phyloP scores from a whole-genome alignment of 2,113 vertebrate genomes.

The Macrotus californicus region DNA sequence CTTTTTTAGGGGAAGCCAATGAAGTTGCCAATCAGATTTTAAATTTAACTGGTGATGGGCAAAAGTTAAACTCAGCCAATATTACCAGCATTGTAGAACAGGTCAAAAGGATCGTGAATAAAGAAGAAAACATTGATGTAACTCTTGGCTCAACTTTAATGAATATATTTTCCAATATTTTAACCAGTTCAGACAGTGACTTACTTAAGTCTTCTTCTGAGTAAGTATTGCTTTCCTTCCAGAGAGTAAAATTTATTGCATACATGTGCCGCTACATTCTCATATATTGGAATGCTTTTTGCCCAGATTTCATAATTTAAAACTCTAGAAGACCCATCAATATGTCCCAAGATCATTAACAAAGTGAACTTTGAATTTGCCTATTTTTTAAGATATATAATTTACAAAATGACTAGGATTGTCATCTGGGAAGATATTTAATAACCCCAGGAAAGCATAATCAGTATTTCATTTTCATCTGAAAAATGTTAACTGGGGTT shows the following conservation, averaged over 20 bases:
- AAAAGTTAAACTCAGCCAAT: slow-evolving; percentile 85
- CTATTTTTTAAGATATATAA: neutral
- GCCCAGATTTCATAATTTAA: neutral
- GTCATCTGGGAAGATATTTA: neutral
- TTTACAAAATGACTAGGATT: neutral
- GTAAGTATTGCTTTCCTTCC: slow-evolving; percentile 78
- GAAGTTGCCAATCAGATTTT: slow-evolving; percentile 89
- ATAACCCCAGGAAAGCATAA: neutral
- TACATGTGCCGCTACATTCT: neutral
- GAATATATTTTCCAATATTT: slow-evolving; percentile 95
- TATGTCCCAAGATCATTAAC: neutral
- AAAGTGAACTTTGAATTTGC: neutral
- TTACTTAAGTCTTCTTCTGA: slow-evolving; percentile 85
- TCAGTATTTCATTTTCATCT: neutral
- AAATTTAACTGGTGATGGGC: slow-evolving; percentile 83
- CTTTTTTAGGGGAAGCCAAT: slow-evolving; percentile 83
- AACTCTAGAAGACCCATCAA: neutral
- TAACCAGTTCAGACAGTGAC: slow-evolving; percentile 85
- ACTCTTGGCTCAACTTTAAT: slow-evolving; percentile 88
- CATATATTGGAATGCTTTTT: neutral
- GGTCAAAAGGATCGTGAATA: slow-evolving; percentile 89
- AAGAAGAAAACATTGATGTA: slow-evolving; percentile 87
- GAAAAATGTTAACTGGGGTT: neutral
- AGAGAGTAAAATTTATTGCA: neutral
- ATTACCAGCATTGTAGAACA: slow-evolving; percentile 89